Conservation (phyloP, 2,113 vertebrate genomes). For the Eptesicus fuscus region DNA sequence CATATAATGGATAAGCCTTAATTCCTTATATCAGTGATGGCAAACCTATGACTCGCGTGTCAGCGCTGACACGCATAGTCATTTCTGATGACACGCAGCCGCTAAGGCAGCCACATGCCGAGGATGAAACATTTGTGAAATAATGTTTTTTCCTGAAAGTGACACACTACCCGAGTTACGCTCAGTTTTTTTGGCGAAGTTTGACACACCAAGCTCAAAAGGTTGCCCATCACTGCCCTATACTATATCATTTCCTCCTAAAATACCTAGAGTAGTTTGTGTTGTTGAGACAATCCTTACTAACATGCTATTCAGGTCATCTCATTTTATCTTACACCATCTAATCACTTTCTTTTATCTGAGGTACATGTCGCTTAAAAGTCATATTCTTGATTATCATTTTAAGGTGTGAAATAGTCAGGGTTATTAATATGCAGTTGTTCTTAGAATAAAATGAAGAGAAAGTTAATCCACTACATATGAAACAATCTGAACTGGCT, state of each 20-base stretch:
- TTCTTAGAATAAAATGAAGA: background rate
- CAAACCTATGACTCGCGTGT: too few relatives aligned
- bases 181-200: too few relatives aligned
- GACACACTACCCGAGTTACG: too few relatives aligned
- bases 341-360: background rate
- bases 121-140: too few relatives aligned
- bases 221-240: too few relatives aligned
- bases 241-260: background rate
- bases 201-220: too few relatives aligned
- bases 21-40: too few relatives aligned
- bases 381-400: background rate
- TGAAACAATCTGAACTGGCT: slow-evolving; percentile 17
- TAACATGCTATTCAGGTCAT: background rate
- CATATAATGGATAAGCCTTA: background rate
- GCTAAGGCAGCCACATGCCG: too few relatives aligned
- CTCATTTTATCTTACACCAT: background rate
- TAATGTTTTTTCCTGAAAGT: too few relatives aligned
- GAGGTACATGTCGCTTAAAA: background rate
- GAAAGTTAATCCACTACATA: background rate
- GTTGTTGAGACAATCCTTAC: background rate
- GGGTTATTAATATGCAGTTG: background rate
- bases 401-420: background rate
- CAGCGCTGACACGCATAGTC: too few relatives aligned
- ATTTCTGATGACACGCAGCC: too few relatives aligned
- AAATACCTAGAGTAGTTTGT: background rate